These are phyloP conservation scores for Ctenomys sociabilis DNA, from an alignment of 2,113 vertebrate species.

Conservation along the genomic window DNA sequence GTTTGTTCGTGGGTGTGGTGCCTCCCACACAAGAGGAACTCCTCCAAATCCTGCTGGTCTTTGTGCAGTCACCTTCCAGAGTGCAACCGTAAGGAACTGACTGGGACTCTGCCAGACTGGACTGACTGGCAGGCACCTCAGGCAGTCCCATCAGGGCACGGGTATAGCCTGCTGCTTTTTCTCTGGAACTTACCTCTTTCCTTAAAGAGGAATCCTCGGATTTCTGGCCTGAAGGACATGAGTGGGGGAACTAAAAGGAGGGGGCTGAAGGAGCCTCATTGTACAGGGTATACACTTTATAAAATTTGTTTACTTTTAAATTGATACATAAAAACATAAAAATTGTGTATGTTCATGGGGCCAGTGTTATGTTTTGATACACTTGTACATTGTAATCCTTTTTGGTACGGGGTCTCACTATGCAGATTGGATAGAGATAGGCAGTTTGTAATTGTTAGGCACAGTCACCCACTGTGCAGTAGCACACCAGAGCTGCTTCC, in stretches of 20 bases:
- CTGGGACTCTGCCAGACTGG: neutral
- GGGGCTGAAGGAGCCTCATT: neutral
- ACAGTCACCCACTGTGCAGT: neutral
- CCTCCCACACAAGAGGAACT: neutral
- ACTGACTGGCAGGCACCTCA: neutral
- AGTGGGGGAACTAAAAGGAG: neutral
- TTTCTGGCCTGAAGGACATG: neutral
- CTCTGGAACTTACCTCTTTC: neutral
- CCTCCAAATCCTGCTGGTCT: neutral
- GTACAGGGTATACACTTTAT: neutral
- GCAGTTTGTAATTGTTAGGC: no score
- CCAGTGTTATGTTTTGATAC: neutral
- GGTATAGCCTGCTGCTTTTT: neutral
- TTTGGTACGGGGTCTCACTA: no score
- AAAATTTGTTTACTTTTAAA: neutral
- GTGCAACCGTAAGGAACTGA: neutral
- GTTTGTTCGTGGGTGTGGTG: neutral
- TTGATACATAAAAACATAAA: neutral
- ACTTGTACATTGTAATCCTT: neutral
- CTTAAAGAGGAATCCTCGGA: neutral
- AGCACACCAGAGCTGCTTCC: no score
- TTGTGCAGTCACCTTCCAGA: neutral
- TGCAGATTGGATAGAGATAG: neutral
- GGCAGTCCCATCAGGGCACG: neutral
- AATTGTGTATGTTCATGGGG: neutral